A percentile compares a stretch with the other conserved stretches of the same genome.
phyloP scores from a whole-genome alignment of 2,113 vertebrate genomes.

The Solenodon paradoxus region DNA sequence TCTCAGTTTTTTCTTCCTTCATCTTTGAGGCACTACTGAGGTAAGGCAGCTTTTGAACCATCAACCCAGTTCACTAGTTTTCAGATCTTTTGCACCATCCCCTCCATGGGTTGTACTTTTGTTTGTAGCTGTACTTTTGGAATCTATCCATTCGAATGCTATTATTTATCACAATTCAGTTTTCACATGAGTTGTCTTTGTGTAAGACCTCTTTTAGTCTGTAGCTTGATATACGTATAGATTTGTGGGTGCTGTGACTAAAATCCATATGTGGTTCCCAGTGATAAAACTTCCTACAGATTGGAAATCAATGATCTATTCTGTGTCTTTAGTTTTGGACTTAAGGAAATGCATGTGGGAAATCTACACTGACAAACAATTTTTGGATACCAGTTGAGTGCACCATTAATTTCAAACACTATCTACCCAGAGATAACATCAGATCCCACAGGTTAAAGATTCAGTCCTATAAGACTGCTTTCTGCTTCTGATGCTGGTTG shows the following conservation, averaged over 20 bases:
- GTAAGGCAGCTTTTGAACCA: neutral
- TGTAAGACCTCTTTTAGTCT: neutral
- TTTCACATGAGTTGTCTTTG: neutral
- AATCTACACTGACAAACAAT: neutral
- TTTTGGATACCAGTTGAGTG: neutral
- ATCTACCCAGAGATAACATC: neutral
- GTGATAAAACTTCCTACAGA: neutral
- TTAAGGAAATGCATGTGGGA: no score
- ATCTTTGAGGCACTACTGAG: neutral
- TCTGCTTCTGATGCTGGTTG: neutral
- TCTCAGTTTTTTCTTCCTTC: neutral
- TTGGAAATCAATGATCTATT: neutral
- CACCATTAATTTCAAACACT: neutral
- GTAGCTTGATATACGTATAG: neutral
- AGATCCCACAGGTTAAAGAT: neutral
- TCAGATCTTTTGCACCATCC: neutral
- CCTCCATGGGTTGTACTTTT: fast-evolving
- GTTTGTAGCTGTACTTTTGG: neutral
- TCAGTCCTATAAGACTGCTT: neutral
- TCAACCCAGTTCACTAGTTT: neutral
- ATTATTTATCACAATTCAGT: neutral
- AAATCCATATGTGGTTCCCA: neutral
- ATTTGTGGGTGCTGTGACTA: neutral
- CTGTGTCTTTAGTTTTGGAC: no score
- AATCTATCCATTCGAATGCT: neutral